Conservation (phyloP, 2,888 invertebrate genomes). For the Dermolepida albohirtum region DNA sequence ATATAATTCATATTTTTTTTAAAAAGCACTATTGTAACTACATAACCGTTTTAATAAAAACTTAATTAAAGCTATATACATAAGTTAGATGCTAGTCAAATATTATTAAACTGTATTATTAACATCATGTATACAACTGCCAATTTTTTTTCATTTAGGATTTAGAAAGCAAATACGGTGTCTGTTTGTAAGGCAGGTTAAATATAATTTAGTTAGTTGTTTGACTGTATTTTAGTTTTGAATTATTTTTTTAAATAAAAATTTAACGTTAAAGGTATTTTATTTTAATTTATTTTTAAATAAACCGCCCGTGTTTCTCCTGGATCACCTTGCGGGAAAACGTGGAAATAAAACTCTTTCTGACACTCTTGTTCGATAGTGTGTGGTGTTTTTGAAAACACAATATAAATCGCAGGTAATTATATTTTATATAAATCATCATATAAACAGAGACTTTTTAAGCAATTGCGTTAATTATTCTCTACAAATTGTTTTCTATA, state of each 20-base stretch:
- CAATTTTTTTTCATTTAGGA: too few relatives aligned
- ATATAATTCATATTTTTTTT: too few relatives aligned
- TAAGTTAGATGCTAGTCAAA: too few relatives aligned
- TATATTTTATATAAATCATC: conserved; percentile 55
- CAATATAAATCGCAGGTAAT: conserved; percentile 64
- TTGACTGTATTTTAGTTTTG: conserved; percentile 5
- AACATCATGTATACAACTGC: too few relatives aligned
- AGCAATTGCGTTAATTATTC: neutral
- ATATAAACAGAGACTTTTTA: conserved; percentile 23
- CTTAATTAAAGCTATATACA: too few relatives aligned
- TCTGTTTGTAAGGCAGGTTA: conserved; percentile 45
- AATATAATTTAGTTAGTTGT: conserved; percentile 12
- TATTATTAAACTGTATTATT: conserved; percentile 26
- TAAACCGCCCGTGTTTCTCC: neutral
- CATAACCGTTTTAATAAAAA: too few relatives aligned
- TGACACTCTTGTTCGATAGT: conserved; percentile 54
- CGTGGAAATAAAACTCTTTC: conserved; percentile 55
- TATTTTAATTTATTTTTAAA: conserved; percentile 1
- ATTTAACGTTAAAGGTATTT: neutral
- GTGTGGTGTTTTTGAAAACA: conserved; percentile 54
- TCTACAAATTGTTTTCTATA: neutral
- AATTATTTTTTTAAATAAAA: conserved; percentile 35
- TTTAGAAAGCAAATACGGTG: too few relatives aligned
- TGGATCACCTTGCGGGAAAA: conserved; percentile 42
- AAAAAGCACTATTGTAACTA: too few relatives aligned